phyloP scores from a whole-genome alignment of 2,113 vertebrate species.

The Talpa occidentalis region DNA sequence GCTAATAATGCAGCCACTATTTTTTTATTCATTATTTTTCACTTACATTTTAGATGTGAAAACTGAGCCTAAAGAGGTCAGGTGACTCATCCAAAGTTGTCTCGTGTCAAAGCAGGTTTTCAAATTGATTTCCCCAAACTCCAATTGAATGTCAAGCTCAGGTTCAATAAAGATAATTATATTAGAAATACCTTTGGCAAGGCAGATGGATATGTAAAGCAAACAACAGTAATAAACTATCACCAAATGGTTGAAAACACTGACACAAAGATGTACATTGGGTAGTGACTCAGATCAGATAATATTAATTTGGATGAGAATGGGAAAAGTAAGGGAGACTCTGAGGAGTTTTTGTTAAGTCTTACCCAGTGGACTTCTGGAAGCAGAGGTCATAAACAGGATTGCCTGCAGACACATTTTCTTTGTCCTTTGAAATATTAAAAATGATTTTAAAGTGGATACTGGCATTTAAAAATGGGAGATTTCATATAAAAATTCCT shows the following conservation, averaged over 20 bases:
- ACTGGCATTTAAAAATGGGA: slow-evolving; percentile 7
- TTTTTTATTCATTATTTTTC: not conserved
- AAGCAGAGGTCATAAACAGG: not conserved
- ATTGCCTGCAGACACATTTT: not conserved
- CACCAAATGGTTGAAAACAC: not conserved
- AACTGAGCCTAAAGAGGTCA: not conserved
- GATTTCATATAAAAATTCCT: not conserved
- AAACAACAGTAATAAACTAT: not conserved
- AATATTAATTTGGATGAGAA: not conserved
- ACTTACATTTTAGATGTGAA: slow-evolving; percentile 8
- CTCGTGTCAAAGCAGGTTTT: not conserved
- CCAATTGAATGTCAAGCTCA: not conserved
- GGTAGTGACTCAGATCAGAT: not conserved
- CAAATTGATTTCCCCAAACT: not conserved
- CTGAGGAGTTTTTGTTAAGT: not conserved
- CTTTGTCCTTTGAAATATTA: not conserved
- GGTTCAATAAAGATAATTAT: not conserved
- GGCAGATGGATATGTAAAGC: not conserved
- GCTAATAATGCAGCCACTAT: not conserved
- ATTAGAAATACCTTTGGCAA: not conserved
- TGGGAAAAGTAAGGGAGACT: not conserved
- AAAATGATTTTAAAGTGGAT: slow-evolving; percentile 19
- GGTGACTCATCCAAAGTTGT: not conserved
- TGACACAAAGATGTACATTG: not conserved
- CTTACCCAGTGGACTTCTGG: not conserved